These are phyloP conservation scores for Cliona cf. orientalis DNA, from an alignment of 37 sponge, comb jelly and placozoan genomes.

Conservation along the genomic window DNA sequence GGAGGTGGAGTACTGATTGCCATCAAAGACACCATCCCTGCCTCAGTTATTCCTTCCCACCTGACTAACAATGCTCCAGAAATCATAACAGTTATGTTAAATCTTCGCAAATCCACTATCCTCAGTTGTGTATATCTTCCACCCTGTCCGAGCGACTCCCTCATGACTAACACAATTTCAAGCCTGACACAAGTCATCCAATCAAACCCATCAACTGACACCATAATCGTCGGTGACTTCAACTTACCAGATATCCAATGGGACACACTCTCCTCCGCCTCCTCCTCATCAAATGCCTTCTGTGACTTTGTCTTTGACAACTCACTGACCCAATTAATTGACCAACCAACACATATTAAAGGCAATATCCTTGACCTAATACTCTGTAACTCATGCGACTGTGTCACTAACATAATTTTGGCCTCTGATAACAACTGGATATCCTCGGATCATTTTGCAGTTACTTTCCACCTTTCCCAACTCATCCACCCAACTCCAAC, in stretches of 20 bases:
- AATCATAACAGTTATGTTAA: neutral
- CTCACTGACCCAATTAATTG: neutral
- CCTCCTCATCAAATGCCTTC: neutral
- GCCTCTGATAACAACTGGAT: no score
- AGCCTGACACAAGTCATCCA: neutral
- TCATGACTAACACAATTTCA: neutral
- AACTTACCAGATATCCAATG: neutral
- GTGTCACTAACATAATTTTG: no score
- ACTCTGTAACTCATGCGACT: no score
- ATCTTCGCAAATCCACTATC: neutral
- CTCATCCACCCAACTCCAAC: no score
- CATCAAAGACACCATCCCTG: neutral
- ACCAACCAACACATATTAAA: neutral
- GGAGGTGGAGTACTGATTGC: constrained; percentile 11
- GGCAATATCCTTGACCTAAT: constrained; percentile 1
- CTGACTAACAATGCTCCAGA: neutral
- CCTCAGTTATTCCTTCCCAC: neutral
- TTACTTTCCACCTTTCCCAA: no score
- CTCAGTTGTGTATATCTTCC: neutral
- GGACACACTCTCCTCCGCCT: neutral
- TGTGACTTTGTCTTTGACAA: neutral
- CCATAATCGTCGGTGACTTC: neutral
- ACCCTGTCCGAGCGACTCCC: neutral
- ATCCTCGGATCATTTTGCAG: no score
- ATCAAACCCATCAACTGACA: neutral